phyloP scores from a whole-genome alignment of 2,113 vertebrate genomes.

The Prionailurus viverrinus region DNA sequence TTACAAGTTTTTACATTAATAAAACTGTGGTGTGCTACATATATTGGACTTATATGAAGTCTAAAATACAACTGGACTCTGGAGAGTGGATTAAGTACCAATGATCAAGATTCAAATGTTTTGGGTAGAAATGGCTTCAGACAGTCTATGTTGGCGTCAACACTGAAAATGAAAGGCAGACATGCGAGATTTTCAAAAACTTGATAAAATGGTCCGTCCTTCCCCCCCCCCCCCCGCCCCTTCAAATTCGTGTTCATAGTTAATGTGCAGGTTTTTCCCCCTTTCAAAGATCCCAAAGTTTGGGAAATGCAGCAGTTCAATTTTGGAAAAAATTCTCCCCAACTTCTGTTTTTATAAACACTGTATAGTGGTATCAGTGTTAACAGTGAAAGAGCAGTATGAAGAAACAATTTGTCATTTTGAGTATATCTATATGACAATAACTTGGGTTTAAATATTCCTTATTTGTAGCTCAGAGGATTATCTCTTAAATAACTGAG shows the following conservation, averaged over 20 bases:
- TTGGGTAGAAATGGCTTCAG: conserved; percentile 76
- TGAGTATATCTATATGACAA: not conserved
- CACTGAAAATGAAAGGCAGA: conserved; percentile 80
- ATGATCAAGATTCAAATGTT: conserved; percentile 82
- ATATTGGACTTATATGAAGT: conserved; percentile 74
- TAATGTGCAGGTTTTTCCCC: conserved; percentile 74
- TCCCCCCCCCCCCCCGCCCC: not conserved
- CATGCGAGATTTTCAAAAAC: conserved; percentile 78
- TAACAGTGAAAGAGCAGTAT: conserved; percentile 55
- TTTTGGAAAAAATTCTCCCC: conserved; percentile 71
- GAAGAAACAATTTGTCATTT: conserved; percentile 28
- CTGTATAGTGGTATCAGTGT: not conserved
- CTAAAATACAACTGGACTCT: conserved; percentile 75
- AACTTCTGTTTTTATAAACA: conserved; percentile 75
- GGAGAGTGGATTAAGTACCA: conserved; percentile 68
- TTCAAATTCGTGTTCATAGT: conserved; percentile 82
- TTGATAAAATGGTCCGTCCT: conserved; percentile 66
- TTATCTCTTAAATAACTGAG: conserved; percentile 76
- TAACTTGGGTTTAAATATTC: conserved; percentile 54
- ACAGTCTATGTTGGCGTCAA: conserved; percentile 77
- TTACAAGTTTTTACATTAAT: conserved; percentile 75
- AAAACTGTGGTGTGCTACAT: conserved; percentile 73
- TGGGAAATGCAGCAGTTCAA: conserved; percentile 63
- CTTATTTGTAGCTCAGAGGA: conserved; percentile 69
- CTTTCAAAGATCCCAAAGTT: conserved; percentile 72